These are phyloP conservation scores for Phacellophora camtschatica DNA, from an alignment of 30 jellyfish, hydroid and myxozoan genomes.

Conservation along the genomic window DNA sequence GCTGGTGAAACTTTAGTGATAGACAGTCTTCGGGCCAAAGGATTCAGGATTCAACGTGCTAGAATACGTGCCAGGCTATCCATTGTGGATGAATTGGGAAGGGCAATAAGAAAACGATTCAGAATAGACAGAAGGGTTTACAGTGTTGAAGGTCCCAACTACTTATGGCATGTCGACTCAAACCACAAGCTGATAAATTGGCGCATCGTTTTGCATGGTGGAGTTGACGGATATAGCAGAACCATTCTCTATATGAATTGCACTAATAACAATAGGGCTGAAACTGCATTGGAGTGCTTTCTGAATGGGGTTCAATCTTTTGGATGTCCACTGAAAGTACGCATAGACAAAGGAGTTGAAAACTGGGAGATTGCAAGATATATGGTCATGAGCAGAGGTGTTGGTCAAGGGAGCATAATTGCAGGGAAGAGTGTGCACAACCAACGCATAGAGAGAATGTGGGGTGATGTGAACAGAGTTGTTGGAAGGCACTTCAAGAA, in stretches of 20 bases:
- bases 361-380: conserved; percentile 48
- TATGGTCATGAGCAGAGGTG: conserved; percentile 28
- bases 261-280: conserved; percentile 18
- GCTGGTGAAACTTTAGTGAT: conserved; percentile 29
- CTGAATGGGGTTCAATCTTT: conserved; percentile 10
- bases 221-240: conserved; percentile 38
- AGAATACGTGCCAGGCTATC: conserved; percentile 16
- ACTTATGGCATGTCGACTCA: conserved; percentile 35
- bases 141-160: conserved; percentile 4
- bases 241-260: conserved; percentile 30
- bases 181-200: conserved; percentile 3
- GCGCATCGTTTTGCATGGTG: conserved; percentile 37
- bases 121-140: conserved; percentile 12
- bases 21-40: conserved; percentile 34
- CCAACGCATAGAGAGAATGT: conserved; percentile 53
- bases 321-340: conserved; percentile 44
- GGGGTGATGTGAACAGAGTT: conserved; percentile 47
- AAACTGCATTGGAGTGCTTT: conserved; percentile 37
- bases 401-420: conserved; percentile 32
- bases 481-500: conserved; percentile 6
- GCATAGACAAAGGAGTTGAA: conserved; percentile 53
- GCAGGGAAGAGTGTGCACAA: conserved; percentile 46
- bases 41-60: conserved; percentile 32
- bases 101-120: conserved; percentile 27
- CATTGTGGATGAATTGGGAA: conserved; percentile 23